Evolutionary conservation across 2,797 vertebrate genomes (phyloP).

Genomic region (Babyrousa celebensis): DNA sequence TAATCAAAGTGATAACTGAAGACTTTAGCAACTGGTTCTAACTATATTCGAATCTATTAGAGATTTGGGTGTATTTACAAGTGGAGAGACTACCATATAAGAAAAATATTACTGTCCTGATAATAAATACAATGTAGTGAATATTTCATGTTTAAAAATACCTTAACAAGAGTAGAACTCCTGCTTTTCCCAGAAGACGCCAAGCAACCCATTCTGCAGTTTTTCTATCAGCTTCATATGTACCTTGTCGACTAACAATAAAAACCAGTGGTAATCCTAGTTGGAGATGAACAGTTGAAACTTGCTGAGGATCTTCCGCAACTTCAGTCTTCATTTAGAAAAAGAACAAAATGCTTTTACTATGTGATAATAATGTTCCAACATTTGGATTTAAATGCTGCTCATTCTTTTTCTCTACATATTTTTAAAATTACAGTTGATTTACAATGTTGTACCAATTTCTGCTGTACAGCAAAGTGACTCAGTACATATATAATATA

Average conservation of each 20-base stretch:
- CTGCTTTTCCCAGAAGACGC: constrained; percentile 95
- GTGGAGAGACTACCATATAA: background rate
- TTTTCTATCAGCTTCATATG: constrained; percentile 92
- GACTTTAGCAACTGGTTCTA: constrained; percentile 49
- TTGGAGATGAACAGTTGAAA: constrained; percentile 93
- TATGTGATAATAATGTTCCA: constrained; percentile 24
- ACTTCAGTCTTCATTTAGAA: constrained; percentile 92
- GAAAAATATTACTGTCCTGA: background rate
- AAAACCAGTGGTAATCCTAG: constrained; percentile 96
- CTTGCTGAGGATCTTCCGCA: constrained; percentile 93
- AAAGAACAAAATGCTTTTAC: constrained; percentile 26
- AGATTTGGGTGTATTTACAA: constrained; percentile 19
- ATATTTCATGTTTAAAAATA: constrained; percentile 79
- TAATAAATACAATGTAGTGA: constrained; percentile 12
- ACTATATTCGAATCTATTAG: background rate
- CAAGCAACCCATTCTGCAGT: constrained; percentile 94
- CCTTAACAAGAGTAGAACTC: constrained; percentile 95
- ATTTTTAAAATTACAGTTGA: too few relatives aligned
- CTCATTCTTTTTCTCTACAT: constrained; percentile 44
- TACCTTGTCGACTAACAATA: constrained; percentile 94
- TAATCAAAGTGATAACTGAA: constrained; percentile 57
- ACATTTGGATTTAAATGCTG: constrained; percentile 62
- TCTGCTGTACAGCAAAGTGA: too few relatives aligned
- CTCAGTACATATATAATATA: too few relatives aligned
- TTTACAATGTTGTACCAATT: too few relatives aligned